Conservation (phyloP, 2,113 vertebrate species). For the Misgurnus mizolepis region DNA sequence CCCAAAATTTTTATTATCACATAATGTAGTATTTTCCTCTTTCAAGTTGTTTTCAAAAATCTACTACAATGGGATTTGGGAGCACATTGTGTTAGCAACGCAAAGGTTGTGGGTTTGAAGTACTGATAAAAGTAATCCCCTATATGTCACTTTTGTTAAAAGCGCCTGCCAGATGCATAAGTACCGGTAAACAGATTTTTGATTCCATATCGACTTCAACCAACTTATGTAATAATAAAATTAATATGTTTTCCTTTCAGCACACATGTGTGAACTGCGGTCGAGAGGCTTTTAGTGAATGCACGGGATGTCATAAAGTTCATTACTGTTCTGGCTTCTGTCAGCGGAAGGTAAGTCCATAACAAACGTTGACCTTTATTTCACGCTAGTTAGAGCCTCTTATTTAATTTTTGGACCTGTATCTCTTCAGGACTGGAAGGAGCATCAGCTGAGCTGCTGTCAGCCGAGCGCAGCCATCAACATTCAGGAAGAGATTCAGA, state of each 20-base stretch:
- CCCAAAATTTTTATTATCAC: no score
- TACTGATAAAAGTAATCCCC: no score
- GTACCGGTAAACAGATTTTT: no score
- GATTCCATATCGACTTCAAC: no score
- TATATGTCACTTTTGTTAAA: no score
- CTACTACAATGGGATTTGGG: no score
- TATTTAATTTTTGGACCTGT: neutral
- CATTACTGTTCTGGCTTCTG: conserved; percentile 99
- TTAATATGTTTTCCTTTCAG: conserved; percentile 63
- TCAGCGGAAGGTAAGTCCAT: conserved; percentile 86
- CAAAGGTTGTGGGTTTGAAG: no score
- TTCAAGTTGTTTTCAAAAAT: no score
- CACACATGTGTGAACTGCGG: conserved; percentile 95
- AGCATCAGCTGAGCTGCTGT: conserved; percentile 92
- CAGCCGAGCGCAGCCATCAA: conserved; percentile 76
- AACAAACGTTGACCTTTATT: neutral
- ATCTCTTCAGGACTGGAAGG: conserved; percentile 92
- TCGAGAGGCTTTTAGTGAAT: conserved; percentile 89
- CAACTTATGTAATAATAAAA: neutral
- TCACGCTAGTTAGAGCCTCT: neutral
- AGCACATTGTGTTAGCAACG: no score
- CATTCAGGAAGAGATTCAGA: conserved; percentile 81
- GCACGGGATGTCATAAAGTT: conserved; percentile 94
- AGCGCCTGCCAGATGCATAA: no score
- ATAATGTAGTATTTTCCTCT: no score